A percentile compares a stretch with the other conserved stretches of the same genome.
phyloP scores from a whole-genome alignment of 2,113 vertebrate species.

The Tyrannus savana region DNA sequence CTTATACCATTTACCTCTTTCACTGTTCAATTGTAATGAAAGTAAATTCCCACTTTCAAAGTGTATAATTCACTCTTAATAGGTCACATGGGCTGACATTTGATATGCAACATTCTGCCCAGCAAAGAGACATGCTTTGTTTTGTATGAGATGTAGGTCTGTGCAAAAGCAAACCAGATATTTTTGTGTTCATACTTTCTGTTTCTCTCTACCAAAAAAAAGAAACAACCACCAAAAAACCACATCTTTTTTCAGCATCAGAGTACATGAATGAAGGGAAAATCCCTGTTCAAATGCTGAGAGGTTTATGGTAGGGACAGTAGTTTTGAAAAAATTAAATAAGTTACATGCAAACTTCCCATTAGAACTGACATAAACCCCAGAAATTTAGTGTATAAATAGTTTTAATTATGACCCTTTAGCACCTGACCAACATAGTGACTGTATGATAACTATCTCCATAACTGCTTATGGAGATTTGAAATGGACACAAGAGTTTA shows the following conservation, averaged over 20 bases:
- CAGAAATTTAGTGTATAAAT: not conserved
- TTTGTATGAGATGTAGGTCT: not conserved
- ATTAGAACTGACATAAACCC: not conserved
- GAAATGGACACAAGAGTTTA: not conserved
- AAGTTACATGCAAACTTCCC: not conserved
- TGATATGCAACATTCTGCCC: not conserved
- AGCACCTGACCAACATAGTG: not conserved
- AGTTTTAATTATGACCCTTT: not conserved
- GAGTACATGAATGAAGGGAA: not conserved
- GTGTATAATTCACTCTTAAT: not conserved
- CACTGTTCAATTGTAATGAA: not conserved
- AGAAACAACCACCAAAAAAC: not conserved
- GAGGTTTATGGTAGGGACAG: not conserved
- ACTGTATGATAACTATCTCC: not conserved
- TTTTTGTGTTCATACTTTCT: not conserved
- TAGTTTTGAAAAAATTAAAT: not conserved
- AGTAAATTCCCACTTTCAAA: not conserved
- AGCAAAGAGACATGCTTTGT: not conserved
- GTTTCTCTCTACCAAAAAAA: not conserved
- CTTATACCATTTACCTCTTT: not conserved
- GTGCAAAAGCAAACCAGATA: not conserved
- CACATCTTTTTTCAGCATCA: not conserved
- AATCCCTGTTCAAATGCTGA: not conserved
- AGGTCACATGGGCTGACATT: not conserved
- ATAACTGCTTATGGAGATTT: not conserved